These are phyloP conservation scores for Puntigrus tetrazona DNA, from an alignment of 2,113 vertebrate genomes.

Conservation along the genomic window DNA sequence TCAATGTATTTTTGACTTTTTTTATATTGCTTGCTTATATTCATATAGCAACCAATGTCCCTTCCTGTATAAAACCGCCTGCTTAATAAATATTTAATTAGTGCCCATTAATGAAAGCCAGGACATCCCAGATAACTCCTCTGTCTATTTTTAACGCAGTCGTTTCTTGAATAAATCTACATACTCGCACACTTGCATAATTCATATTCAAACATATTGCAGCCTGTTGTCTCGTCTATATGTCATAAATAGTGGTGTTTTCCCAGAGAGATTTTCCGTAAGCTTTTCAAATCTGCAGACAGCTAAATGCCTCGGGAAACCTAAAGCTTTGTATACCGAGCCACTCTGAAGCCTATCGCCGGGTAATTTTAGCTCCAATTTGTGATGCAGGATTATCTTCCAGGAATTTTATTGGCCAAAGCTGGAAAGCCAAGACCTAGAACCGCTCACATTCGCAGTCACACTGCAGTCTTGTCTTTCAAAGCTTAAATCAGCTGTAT, in stretches of 20 bases:
- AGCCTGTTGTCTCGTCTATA: neutral
- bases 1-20: too few species aligned
- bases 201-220: neutral
- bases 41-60: neutral
- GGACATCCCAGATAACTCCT: neutral
- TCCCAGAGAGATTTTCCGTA: neutral
- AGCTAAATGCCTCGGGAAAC: constrained; percentile 17
- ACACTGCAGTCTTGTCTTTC: neutral
- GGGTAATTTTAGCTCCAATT: constrained; percentile 33
- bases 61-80: neutral
- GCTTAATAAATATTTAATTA: neutral
- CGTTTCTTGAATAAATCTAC: neutral
- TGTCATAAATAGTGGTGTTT: constrained; percentile 20
- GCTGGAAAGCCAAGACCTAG: constrained; percentile 22
- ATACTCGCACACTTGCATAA: neutral
- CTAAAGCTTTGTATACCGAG: constrained; percentile 29
- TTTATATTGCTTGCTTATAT: too few species aligned
- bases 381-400: constrained; percentile 36
- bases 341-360: constrained; percentile 1
- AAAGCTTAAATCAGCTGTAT: neutral
- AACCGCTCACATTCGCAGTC: neutral
- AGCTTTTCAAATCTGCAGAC: constrained; percentile 16
- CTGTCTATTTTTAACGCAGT: neutral
- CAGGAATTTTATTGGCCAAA: constrained; percentile 11
- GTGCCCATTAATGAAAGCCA: neutral